Evolutionary conservation across 2,888 invertebrate genomes (phyloP).

Genomic region (Trachelus iudaicus): DNA sequence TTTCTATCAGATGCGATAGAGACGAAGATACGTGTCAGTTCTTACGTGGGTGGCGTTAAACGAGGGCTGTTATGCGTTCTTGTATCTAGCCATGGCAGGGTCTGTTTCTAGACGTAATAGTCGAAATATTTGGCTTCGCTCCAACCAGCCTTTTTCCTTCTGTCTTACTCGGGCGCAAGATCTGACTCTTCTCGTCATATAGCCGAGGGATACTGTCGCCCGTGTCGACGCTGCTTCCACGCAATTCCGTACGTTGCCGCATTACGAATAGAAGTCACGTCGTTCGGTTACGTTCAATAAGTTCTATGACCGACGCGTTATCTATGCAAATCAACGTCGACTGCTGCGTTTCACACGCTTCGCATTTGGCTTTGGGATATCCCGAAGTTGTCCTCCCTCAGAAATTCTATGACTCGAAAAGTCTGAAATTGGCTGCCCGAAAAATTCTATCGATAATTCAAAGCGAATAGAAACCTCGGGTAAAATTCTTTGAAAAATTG

Average conservation of each 20-base stretch:
- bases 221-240: neutral
- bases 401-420: neutral
- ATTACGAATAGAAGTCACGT: neutral
- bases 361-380: neutral
- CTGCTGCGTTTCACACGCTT: neutral
- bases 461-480: neutral
- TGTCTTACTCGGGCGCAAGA: conserved; percentile 4
- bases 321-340: neutral
- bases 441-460: neutral
- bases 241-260: neutral
- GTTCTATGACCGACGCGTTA: neutral
- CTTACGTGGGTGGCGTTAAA: conserved; percentile 1
- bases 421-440: neutral
- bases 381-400: neutral
- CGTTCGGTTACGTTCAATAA: neutral
- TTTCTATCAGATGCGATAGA: neutral
- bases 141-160: conserved; percentile 40
- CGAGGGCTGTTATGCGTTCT: neutral
- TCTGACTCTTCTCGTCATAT: neutral
- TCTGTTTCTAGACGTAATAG: conserved; percentile 7
- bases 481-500: neutral
- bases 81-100: neutral
- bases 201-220: neutral
- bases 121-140: conserved; percentile 37
- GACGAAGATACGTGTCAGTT: neutral